Conservation (phyloP, 2,888 invertebrate genomes). For the Lamellibrachia columna region DNA sequence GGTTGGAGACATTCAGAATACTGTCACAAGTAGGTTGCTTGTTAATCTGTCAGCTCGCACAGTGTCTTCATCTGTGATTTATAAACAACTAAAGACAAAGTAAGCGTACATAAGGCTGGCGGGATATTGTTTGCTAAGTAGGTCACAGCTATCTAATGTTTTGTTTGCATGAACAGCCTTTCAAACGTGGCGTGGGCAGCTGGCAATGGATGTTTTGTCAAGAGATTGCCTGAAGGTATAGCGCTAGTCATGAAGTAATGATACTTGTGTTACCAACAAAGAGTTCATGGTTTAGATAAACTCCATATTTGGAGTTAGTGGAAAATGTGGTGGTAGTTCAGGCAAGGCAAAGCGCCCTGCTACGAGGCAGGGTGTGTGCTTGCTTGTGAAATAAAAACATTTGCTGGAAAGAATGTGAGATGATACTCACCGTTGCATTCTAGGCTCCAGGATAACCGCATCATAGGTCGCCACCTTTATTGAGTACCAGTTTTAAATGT, state of each 20-base stretch:
- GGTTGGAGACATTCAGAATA: neutral
- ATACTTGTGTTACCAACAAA: neutral
- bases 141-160: neutral
- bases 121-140: neutral
- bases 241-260: neutral
- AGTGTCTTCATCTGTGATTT: neutral
- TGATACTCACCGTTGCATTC: neutral
- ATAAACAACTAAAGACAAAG: neutral
- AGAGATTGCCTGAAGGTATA: neutral
- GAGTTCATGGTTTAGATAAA: too few relatives aligned
- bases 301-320: neutral
- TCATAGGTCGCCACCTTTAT: too few relatives aligned
- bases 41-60: neutral
- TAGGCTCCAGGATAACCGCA: neutral
- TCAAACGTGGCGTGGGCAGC: neutral
- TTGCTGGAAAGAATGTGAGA: neutral
- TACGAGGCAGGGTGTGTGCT: neutral
- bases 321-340: neutral
- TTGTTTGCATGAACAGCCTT: neutral
- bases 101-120: neutral
- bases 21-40: neutral
- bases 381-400: too few relatives aligned
- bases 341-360: neutral
- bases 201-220: neutral
- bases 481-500: too few relatives aligned